Base-by-base conservation (phyloP, 2,888 invertebrate genomes). In the Dryomyza anilis region DNA sequence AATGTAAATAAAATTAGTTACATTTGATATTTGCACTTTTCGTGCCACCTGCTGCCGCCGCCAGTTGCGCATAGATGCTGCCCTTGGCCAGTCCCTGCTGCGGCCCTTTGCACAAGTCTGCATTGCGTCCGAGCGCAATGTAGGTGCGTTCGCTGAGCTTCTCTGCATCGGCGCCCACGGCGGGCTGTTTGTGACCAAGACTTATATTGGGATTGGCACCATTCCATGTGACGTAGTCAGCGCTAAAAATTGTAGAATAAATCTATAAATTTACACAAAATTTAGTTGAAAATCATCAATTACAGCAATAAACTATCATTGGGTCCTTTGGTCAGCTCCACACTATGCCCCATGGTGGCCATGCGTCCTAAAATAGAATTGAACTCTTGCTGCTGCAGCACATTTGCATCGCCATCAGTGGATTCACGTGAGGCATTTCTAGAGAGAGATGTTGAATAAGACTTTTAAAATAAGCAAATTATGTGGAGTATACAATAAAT, bases 161-260 rank as follows among this genome's bases (percentile, higher is more conserved):
- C 0, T 84, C 85, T 30, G 85, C 77, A 69, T 90, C 86, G 2
- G 88, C 85, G 1, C 91, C 91, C 61, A 84, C 83, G 0, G 86
- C 85, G 1, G 85, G 48, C 33, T 81, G 79, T 64, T 84, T 81
- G 19, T 78, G 77, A 0, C 87, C 88, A 27, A 82, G 81, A 7
- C 86, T 82, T 16, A 89, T 81, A 56, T 86, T 86, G 0, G 89
- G 88, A 81, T 93, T 90, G 0, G 93, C 90, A 0, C 94, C 94
- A 70, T 90, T 90, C 93, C 94, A 94, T 4, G 92, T 89, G 56
- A 93, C 87, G 77, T 94, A 94, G 76, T 94, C 93, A 69, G 89
- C 89, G 65, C 93, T 94, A 77, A 63, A 69, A 23, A n/a, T n/a
- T n/a, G n/a, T n/a, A n/a, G 39, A 36, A n/a, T 50, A 16, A 29